Conservation (phyloP, 2,797 vertebrate species). For the Micrastur ruficollis region DNA sequence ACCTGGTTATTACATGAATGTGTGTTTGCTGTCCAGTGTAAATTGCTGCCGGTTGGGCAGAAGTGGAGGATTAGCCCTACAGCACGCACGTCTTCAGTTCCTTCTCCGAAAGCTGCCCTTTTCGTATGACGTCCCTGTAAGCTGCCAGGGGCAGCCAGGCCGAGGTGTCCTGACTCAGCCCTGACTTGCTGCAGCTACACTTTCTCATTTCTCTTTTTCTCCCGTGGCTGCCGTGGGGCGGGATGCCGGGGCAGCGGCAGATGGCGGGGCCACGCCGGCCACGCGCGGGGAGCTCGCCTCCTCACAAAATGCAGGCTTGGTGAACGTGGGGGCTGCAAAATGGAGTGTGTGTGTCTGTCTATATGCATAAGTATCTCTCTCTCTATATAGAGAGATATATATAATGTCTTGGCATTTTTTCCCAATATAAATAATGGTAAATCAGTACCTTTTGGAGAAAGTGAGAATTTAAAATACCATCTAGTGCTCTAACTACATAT, state of each 20-base stretch:
- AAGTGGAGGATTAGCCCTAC: neutral
- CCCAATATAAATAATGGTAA: neutral
- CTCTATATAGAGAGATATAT: too few species aligned
- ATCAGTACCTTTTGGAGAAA: neutral
- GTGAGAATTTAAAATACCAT: neutral
- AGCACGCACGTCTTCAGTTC: neutral
- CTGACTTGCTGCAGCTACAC: neutral
- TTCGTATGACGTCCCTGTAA: neutral
- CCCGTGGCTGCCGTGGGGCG: neutral
- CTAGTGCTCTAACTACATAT: neutral
- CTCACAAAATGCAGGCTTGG: neutral
- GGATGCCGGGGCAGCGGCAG: neutral
- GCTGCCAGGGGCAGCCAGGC: neutral
- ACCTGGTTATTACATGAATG: accelerated
- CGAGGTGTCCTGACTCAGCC: neutral
- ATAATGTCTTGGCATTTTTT: neutral
- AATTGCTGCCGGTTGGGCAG: neutral
- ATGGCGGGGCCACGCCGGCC: slow-evolving; percentile 40
- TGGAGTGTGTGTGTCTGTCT: neutral
- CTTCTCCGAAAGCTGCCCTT: neutral
- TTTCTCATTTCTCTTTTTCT: neutral
- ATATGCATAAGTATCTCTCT: too few species aligned
- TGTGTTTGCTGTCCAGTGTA: neutral
- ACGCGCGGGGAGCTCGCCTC: neutral
- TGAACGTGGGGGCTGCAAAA: neutral